A percentile compares a stretch with the other conserved stretches of the same genome.
Evolutionary conservation across 2,888 invertebrate genomes (phyloP).

Genomic region (Bhutanitis thaidina): DNA sequence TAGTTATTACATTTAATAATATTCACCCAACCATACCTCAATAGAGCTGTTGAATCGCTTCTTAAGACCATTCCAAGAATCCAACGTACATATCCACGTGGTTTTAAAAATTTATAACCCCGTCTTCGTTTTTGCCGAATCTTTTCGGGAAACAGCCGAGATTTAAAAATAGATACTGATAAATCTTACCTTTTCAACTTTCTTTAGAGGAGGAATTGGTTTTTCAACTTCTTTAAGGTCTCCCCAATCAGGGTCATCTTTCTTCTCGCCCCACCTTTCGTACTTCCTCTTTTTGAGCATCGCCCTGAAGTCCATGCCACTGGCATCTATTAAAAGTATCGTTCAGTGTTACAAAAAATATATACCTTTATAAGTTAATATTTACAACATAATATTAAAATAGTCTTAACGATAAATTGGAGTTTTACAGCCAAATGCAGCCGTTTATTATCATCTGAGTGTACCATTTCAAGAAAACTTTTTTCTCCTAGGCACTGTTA

Average conservation of each 20-base stretch:
- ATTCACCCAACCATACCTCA: too few relatives aligned
- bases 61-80: too few relatives aligned
- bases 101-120: constrained; percentile 2
- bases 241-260: constrained; percentile 95
- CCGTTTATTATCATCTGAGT: too few relatives aligned
- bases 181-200: constrained; percentile 93
- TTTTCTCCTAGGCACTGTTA: too few relatives aligned
- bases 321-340: constrained; percentile 84
- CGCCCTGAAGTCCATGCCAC: constrained; percentile 99
- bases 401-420: too few relatives aligned
- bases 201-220: constrained; percentile 91
- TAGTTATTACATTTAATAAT: too few relatives aligned
- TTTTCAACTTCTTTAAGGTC: constrained; percentile 95
- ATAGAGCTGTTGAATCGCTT: too few relatives aligned
- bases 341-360: neutral
- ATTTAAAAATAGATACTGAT: constrained; percentile 22
- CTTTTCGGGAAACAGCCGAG: neutral
- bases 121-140: neutral
- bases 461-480: too few relatives aligned
- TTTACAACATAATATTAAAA: too few relatives aligned
- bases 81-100: too few relatives aligned
- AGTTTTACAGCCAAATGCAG: too few relatives aligned
- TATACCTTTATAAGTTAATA: too few relatives aligned
- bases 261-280: constrained; percentile 94
- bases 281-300: constrained; percentile 98